phyloP scores from a whole-genome alignment of 2,113 vertebrate species.

The Oncorhynchus clarkii region DNA sequence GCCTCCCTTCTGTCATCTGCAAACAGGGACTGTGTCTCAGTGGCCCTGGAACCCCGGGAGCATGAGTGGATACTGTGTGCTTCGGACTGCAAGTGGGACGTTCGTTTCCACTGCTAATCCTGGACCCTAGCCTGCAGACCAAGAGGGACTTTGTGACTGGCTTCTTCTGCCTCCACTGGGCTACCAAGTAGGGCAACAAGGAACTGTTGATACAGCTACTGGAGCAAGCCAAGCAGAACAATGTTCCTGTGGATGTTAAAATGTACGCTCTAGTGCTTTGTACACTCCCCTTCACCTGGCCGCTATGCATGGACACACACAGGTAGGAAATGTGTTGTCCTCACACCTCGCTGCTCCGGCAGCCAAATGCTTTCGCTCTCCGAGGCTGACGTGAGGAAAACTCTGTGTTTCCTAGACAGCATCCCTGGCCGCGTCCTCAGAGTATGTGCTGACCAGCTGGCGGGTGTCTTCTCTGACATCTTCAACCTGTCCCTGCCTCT shows the following conservation, averaged over 20 bases:
- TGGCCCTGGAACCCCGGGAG: conserved; percentile 88
- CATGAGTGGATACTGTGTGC: conserved; percentile 97
- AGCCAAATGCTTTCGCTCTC: too few species aligned
- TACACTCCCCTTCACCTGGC: conserved; percentile 94
- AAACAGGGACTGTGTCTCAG: conserved; percentile 71
- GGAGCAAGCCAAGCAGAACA: conserved; percentile 80
- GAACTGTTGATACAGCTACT: conserved; percentile 86
- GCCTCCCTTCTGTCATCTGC: conserved; percentile 79
- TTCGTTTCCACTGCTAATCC: conserved; percentile 80
- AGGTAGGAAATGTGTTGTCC: conserved; percentile 41
- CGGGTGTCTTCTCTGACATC: too few species aligned
- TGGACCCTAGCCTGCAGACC: conserved; percentile 81
- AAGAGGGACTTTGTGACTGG: conserved; percentile 94
- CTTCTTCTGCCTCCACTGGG: conserved; percentile 95
- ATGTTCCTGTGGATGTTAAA: conserved; percentile 86
- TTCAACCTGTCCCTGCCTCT: too few species aligned
- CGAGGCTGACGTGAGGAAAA: too few species aligned
- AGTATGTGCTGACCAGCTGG: too few species aligned
- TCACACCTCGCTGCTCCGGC: too few species aligned
- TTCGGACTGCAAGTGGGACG: conserved; percentile 87
- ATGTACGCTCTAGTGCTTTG: conserved; percentile 83
- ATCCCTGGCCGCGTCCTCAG: too few species aligned
- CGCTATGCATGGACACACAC: conserved; percentile 88
- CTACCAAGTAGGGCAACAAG: conserved; percentile 89
- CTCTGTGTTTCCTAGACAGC: too few species aligned